Evolutionary conservation across 2,113 vertebrate species (phyloP), one percentile per base, ranked within the genome.

Genomic region (Ctenomys sociabilis): DNA sequence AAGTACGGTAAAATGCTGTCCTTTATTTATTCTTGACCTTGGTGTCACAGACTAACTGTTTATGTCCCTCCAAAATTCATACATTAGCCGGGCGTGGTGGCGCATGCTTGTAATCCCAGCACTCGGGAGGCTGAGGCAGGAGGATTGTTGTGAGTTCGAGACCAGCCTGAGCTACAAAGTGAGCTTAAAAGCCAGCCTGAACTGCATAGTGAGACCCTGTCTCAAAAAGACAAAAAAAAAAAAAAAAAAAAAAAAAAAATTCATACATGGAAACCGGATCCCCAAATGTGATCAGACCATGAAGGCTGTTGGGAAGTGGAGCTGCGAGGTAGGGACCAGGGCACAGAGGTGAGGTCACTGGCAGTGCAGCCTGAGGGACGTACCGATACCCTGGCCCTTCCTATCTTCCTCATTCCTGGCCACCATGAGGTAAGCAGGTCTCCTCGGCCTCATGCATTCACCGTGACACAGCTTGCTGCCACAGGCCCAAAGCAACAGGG

Each of bases 11-110:
- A 85, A 83, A 86, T 64, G 13, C 59, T 68, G 21, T 9, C 61
- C 87, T 92, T 94, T 77, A 85, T 45, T 88, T 63, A 70, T 88
- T 91, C 77, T 57, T 84, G 11, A 45, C 52, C 21, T 84, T 68
- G 30, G 5, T 59, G 24, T 81, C 30, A 45, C 22, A 81, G 24
- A 10, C 12, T 88, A 30, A 49, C 82, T 72, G 12, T 63, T 88
- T 72, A 59, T 72, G 24, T 37, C 4, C 22, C 17, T 7, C 5
- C 16, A 6, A 37, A 88, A 63, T 35, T 61, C 16, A 61, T 43
- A n/a, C n/a, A n/a, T n/a, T n/a, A n/a, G n/a, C n/a, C n/a, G n/a
- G n/a, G n/a, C n/a, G n/a, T n/a, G n/a, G n/a, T n/a, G n/a, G n/a
- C n/a, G n/a, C n/a, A n/a, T n/a, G n/a, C n/a, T n/a, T n/a, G n/a